These are phyloP conservation scores for Digitonthophagus gazella DNA, from an alignment of 2,888 invertebrate genomes.

Conservation along the genomic window DNA sequence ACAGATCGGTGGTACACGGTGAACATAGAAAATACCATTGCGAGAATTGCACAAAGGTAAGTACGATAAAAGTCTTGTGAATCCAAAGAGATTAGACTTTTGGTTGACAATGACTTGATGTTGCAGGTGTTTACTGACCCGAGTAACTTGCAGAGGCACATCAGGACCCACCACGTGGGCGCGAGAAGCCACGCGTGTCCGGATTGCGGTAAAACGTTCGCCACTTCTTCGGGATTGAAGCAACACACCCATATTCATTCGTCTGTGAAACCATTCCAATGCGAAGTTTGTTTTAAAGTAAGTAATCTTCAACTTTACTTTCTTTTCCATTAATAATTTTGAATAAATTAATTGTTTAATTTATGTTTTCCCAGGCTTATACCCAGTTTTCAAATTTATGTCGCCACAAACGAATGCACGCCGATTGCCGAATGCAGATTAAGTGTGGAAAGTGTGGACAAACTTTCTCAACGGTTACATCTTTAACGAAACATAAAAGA, in stretches of 20 bases:
- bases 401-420: constrained; percentile 99
- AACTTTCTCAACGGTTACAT: constrained; percentile 87
- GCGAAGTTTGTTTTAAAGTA: constrained; percentile 93
- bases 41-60: constrained; percentile 87
- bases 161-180: constrained; percentile 92
- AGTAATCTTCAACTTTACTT: constrained; percentile 34
- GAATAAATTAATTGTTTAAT: neutral
- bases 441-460: constrained; percentile 94
- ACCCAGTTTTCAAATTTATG: constrained; percentile 99
- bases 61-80: constrained; percentile 33
- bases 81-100: constrained; percentile 1
- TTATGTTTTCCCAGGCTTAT: constrained; percentile 68
- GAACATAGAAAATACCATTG: constrained; percentile 86
- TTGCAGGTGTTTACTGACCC: constrained; percentile 93
- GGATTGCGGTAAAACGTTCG: constrained; percentile 98
- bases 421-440: constrained; percentile 88
- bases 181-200: constrained; percentile 96
- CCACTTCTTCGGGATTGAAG: constrained; percentile 95
- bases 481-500: constrained; percentile 91
- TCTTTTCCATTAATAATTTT: neutral
- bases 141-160: constrained; percentile 94
- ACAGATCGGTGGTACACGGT: constrained; percentile 78
- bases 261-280: constrained; percentile 96
- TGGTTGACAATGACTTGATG: constrained; percentile 9
- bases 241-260: constrained; percentile 99